Percentiles rank a stretch among this genome's conserved stretches.
These are phyloP conservation scores for Anableps anableps DNA, from an alignment of 2,797 vertebrate species.

Conservation along the genomic window DNA sequence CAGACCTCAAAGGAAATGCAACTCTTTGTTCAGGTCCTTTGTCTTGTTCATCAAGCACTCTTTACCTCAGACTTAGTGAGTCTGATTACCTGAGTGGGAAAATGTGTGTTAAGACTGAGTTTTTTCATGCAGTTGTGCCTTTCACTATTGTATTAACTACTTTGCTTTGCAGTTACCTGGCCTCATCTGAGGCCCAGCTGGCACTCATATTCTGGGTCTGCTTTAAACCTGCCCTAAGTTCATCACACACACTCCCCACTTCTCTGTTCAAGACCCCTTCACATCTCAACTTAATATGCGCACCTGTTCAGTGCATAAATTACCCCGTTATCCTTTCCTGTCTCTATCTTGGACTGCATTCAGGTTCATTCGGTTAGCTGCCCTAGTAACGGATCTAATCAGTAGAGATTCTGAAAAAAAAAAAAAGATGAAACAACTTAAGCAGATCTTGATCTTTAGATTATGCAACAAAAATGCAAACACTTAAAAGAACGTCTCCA, in stretches of 20 bases:
- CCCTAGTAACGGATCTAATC: not conserved
- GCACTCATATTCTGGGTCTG: not conserved
- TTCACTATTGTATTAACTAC: not conserved
- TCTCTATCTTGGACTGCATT: not conserved
- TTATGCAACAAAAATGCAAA: not conserved
- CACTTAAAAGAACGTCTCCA: not conserved
- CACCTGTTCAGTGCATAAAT: conserved; percentile 6
- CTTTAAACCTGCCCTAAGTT: not conserved
- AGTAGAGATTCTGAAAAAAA: not conserved
- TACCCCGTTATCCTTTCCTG: not conserved
- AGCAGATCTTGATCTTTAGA: not conserved
- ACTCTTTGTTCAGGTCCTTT: not conserved
- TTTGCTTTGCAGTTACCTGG: not conserved
- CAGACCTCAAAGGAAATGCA: not conserved
- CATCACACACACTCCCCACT: not conserved
- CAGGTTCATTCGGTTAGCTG: not conserved
- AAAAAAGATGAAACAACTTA: not conserved
- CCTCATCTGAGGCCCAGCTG: not conserved
- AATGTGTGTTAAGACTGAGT: not conserved
- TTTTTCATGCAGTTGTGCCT: not conserved
- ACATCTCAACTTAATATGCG: not conserved
- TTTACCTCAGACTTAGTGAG: not conserved
- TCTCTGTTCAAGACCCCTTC: not conserved
- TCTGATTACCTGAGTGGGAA: not conserved
- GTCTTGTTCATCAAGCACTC: not conserved